Evolutionary conservation across 2,888 invertebrate species (phyloP).

Genomic region (Rotaria magnacalcarata): DNA sequence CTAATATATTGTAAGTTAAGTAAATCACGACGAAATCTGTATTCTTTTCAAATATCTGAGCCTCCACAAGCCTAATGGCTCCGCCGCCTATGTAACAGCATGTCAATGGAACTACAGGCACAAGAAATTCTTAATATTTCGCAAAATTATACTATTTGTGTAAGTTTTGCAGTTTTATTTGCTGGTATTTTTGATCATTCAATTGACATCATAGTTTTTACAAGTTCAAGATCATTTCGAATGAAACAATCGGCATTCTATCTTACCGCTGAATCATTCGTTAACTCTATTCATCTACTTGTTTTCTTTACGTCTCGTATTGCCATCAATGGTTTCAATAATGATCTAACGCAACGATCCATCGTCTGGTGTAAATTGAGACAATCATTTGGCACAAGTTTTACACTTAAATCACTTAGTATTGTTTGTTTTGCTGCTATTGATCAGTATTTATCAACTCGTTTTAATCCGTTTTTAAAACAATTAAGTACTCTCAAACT

Average conservation of each 20-base stretch:
- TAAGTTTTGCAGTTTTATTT: neutral
- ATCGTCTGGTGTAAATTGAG: neutral
- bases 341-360: neutral
- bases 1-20: no score
- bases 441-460: neutral
- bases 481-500: neutral
- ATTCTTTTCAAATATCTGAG: no score
- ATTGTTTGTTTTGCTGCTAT: constrained; percentile 2
- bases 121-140: neutral
- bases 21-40: no score
- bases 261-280: neutral
- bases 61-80: no score
- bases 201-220: neutral
- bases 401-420: neutral
- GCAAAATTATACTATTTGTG: neutral
- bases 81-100: no score
- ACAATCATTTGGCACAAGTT: neutral
- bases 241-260: neutral
- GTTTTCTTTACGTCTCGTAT: neutral
- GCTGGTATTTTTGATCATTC: neutral
- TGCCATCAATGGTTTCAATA: neutral
- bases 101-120: neutral
- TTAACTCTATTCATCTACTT: neutral
- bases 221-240: neutral
- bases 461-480: neutral